Conservation (phyloP, 2,888 invertebrate genomes). For the Plagiodera versicolora region DNA sequence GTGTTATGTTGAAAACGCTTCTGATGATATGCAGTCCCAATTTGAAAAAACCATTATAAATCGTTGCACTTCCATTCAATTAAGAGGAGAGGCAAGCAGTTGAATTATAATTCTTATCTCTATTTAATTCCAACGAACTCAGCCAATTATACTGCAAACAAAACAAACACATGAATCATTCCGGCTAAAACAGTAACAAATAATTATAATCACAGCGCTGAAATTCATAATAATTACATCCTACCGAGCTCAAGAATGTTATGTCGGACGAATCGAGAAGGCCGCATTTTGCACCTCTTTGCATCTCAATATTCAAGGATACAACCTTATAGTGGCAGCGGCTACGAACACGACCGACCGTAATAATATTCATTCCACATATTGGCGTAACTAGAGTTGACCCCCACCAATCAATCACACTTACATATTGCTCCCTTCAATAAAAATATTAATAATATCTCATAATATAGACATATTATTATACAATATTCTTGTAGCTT, state of each 20-base stretch:
- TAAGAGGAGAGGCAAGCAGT: background rate
- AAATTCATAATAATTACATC: slow-evolving; percentile 31
- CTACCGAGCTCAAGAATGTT: slow-evolving; percentile 40
- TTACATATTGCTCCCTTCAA: too few relatives aligned
- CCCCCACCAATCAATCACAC: too few relatives aligned
- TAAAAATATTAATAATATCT: too few relatives aligned
- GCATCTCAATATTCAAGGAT: background rate
- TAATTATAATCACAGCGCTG: slow-evolving; percentile 1
- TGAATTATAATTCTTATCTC: slow-evolving; percentile 15
- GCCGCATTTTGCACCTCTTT: slow-evolving; percentile 36
- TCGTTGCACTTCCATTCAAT: background rate
- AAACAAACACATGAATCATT: slow-evolving; percentile 16
- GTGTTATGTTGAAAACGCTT: too few relatives aligned
- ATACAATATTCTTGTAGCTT: too few relatives aligned
- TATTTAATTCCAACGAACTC: slow-evolving; percentile 8
- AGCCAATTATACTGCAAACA: slow-evolving; percentile 8
- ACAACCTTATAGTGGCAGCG: background rate
- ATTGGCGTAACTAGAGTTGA: too few relatives aligned
- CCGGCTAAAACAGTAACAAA: slow-evolving; percentile 14
- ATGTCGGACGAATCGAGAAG: slow-evolving; percentile 37
- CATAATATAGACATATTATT: too few relatives aligned
- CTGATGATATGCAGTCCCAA: too few relatives aligned
- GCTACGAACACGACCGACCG: background rate
- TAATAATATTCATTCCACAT: background rate
- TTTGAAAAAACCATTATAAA: background rate